phyloP scores from a whole-genome alignment of 2,888 invertebrate species.

The Fragum sueziense region DNA sequence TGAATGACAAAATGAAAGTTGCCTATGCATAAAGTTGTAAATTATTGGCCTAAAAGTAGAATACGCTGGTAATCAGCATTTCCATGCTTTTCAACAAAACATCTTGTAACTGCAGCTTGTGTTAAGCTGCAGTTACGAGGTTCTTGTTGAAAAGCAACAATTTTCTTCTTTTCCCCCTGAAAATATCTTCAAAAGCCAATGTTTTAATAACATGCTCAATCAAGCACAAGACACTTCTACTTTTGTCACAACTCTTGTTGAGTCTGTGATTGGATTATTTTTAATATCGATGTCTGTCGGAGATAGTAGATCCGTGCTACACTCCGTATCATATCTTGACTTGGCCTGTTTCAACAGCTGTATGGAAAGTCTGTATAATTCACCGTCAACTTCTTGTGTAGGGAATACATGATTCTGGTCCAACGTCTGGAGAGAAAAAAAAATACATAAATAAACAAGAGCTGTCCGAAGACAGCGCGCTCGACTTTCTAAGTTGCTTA shows the following conservation, averaged over 20 bases:
- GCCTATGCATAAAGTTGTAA: not conserved
- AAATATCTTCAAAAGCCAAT: not conserved
- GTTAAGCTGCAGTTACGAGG: no score
- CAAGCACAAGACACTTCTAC: constrained; percentile 20
- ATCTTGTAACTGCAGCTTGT: no score
- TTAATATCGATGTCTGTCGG: not conserved
- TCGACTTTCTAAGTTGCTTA: no score
- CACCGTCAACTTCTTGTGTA: constrained; percentile 72
- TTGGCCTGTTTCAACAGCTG: constrained; percentile 74
- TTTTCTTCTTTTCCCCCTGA: not conserved
- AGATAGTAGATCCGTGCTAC: not conserved
- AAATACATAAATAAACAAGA: not conserved
- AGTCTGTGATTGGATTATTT: not conserved
- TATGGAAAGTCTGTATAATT: constrained; percentile 75
- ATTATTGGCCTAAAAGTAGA: no score
- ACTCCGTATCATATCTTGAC: constrained; percentile 11
- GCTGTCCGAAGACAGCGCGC: not conserved
- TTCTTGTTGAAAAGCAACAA: no score
- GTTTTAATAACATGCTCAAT: not conserved
- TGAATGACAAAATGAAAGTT: not conserved
- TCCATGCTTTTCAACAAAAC: no score
- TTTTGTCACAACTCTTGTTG: not conserved
- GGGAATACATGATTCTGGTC: constrained; percentile 72
- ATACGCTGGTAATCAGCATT: no score
- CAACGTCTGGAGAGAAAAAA: constrained; percentile 62